Conservation (phyloP, 2,797 vertebrate species). For the Rousettus madagascariensis region DNA sequence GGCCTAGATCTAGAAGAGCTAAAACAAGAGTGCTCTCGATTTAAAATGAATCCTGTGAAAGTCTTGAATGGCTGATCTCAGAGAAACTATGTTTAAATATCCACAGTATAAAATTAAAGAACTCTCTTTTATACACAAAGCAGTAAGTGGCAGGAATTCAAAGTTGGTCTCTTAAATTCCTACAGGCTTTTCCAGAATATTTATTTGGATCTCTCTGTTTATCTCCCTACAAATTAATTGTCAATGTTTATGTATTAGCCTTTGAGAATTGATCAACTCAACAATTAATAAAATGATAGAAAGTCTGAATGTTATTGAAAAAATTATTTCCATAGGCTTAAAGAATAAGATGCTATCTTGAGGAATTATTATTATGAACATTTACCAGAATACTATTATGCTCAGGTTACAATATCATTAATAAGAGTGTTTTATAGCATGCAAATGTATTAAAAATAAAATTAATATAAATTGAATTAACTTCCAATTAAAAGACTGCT, state of each 20-base stretch:
- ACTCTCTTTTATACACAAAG: not conserved
- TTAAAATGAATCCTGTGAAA: constrained; percentile 59
- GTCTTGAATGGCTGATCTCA: constrained; percentile 30
- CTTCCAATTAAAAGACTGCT: not conserved
- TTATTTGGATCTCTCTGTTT: not conserved
- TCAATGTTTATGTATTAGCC: not conserved
- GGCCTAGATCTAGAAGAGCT: constrained; percentile 55
- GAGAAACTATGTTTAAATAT: constrained; percentile 53
- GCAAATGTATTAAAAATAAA: constrained; percentile 17
- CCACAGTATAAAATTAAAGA: constrained; percentile 37
- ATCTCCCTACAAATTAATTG: not conserved
- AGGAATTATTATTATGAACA: not conserved
- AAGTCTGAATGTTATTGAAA: not conserved
- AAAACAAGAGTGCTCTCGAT: constrained; percentile 9
- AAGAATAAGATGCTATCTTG: not conserved
- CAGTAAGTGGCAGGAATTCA: not conserved
- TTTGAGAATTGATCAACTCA: not conserved
- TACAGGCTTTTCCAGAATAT: not conserved
- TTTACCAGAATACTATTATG: not conserved
- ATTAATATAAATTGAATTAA: not conserved
- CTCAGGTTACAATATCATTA: not conserved
- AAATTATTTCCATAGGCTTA: not conserved
- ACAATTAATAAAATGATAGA: not conserved
- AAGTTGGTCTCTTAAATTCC: not conserved
- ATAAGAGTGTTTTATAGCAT: not conserved